A percentile compares a stretch with the other conserved stretches of the same genome.
phyloP scores from a whole-genome alignment of 1,140 invertebrate species.

The Eupeodes corollae region DNA sequence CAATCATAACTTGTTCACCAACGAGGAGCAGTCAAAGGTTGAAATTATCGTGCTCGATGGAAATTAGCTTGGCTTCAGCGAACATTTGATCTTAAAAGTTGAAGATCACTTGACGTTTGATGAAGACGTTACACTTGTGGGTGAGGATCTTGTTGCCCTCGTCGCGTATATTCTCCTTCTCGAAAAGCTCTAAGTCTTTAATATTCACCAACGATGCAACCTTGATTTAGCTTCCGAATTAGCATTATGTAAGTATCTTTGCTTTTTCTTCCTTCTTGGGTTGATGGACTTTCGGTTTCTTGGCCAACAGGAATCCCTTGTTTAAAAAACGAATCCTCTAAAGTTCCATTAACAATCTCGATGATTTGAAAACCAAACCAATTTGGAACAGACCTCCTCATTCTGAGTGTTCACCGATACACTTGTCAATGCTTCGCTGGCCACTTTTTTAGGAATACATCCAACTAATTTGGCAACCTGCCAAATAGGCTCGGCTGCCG shows the following conservation, averaged over 20 bases:
- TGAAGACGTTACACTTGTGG: slow-evolving; percentile 96
- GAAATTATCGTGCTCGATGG: slow-evolving; percentile 99
- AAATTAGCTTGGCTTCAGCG: slow-evolving; percentile 96
- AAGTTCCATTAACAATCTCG: slow-evolving; percentile 84
- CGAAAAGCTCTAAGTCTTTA: slow-evolving; percentile 92
- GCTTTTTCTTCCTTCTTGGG: slow-evolving; percentile 85
- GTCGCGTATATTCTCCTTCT: slow-evolving; percentile 99
- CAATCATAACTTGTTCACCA: slow-evolving; percentile 96
- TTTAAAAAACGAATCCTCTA: slow-evolving; percentile 95
- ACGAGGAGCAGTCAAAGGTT: slow-evolving; percentile 89
- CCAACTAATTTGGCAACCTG: slow-evolving; percentile 91
- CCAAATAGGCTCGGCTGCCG: slow-evolving; percentile 87
- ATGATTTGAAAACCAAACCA: slow-evolving; percentile 96
- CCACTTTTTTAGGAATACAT: slow-evolving; percentile 70
- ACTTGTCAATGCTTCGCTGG: slow-evolving; percentile 66
- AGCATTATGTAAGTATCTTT: slow-evolving; percentile 94
- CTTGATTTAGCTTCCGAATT: slow-evolving; percentile 97
- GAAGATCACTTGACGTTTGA: slow-evolving; percentile 98
- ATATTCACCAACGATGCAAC: slow-evolving; percentile 98
- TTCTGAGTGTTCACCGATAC: slow-evolving; percentile 82
- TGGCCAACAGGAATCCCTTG: slow-evolving; percentile 95
- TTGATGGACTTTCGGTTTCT: slow-evolving; percentile 84
- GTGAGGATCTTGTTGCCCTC: slow-evolving; percentile 96
- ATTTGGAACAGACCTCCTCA: slow-evolving; percentile 90
- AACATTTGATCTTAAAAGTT: slow-evolving; percentile 99